Percentiles rank a stretch among this genome's conserved stretches.
phyloP scores from a whole-genome alignment of 2,797 vertebrate genomes.

The Sebastes minor region DNA sequence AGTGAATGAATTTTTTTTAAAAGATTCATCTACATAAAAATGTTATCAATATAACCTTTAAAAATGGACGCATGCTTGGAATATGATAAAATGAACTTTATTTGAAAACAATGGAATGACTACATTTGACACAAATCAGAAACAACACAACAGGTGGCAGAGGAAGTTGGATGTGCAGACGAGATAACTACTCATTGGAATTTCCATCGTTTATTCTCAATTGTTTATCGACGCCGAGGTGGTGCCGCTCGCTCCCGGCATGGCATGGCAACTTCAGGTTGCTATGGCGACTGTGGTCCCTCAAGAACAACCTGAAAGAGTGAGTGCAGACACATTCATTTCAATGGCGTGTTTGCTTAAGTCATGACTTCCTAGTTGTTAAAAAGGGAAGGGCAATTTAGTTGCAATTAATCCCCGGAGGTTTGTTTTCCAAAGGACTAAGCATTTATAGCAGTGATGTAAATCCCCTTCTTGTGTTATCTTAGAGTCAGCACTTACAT shows the following conservation, averaged over 20 bases:
- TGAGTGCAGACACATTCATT: conserved; percentile 20
- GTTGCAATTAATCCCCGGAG: conserved; percentile 7
- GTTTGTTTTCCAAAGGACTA: conserved; percentile 15
- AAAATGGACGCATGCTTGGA: conserved; percentile 1
- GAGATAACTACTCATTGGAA: conserved; percentile 39
- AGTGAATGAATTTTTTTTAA: too few relatives aligned
- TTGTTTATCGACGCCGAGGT: neutral
- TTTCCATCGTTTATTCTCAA: conserved; percentile 28
- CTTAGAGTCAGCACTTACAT: neutral
- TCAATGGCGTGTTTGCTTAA: conserved; percentile 13
- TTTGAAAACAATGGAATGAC: conserved; percentile 76
- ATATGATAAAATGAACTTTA: conserved; percentile 64
- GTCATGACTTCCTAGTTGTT: conserved; percentile 19
- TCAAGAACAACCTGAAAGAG: conserved; percentile 55
- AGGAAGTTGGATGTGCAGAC: conserved; percentile 8
- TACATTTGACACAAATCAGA: conserved; percentile 28
- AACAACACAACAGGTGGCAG: conserved; percentile 18
- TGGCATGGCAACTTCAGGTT: conserved; percentile 39
- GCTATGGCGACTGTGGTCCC: conserved; percentile 68
- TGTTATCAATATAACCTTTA: neutral
- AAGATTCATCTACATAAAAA: fast-evolving
- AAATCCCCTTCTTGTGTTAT: neutral
- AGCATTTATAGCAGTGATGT: neutral
- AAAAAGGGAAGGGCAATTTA: conserved; percentile 11
- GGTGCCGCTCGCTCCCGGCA: conserved; percentile 1